A percentile compares a stretch with the other conserved stretches of the same genome.
These are phyloP conservation scores for Tautogolabrus adspersus DNA, from an alignment of 2,113 vertebrate species.

Conservation along the genomic window DNA sequence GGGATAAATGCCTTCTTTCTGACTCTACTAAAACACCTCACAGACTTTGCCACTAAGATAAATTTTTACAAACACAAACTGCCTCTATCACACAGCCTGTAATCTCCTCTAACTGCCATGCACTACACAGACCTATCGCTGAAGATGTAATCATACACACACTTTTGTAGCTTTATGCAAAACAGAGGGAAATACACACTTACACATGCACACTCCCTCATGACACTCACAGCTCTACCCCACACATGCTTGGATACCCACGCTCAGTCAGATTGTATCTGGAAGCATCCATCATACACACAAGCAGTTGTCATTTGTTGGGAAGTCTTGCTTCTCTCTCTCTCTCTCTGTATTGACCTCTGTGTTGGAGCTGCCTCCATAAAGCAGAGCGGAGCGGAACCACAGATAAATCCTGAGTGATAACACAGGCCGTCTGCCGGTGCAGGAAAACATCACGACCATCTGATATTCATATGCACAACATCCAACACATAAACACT, in stretches of 20 bases:
- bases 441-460: constrained; percentile 48
- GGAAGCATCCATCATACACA: constrained; percentile 55
- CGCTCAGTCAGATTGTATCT: constrained; percentile 43
- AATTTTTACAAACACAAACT: background rate
- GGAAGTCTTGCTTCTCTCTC: constrained; percentile 14
- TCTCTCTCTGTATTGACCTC: constrained; percentile 61
- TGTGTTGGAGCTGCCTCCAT: constrained; percentile 38
- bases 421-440: constrained; percentile 31
- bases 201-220: background rate
- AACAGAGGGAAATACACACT: constrained; percentile 16
- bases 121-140: constrained; percentile 36
- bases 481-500: constrained; percentile 44
- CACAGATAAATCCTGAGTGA: constrained; percentile 61
- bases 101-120: constrained; percentile 39
- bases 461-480: constrained; percentile 66
- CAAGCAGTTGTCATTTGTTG: constrained; percentile 48
- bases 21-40: background rate
- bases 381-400: constrained; percentile 59
- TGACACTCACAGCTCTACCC: constrained; percentile 19
- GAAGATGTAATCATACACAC: constrained; percentile 25
- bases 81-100: background rate
- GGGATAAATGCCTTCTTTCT: background rate
- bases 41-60: background rate
- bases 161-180: constrained; percentile 1
- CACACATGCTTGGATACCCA: constrained; percentile 37